Evolutionary conservation across 2,113 vertebrate genomes (phyloP), one percentile per base, ranked within the genome.

Genomic region (Prietella phreatophila): DNA sequence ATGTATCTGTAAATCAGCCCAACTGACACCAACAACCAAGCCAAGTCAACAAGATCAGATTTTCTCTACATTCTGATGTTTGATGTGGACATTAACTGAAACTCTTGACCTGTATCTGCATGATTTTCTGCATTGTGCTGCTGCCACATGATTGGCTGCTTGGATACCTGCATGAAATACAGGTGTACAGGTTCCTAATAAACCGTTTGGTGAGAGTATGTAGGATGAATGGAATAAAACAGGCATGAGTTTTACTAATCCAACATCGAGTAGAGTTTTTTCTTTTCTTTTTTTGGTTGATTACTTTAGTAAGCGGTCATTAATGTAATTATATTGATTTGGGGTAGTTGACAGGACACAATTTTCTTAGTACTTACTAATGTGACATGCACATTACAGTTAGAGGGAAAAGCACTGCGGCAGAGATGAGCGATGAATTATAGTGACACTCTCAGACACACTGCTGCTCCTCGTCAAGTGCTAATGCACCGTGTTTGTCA

Each of bases 391-490:
- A 22, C 19, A 22, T 25, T 4, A 22, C 71, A 22, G 33, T 25
- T 13, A 9, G 73, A 76, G 22, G 14, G 47, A 79, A 79, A 15
- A 79, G 27, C 14, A 8, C 5, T 53, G 47, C 5, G 11, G 27
- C 27, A 53, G 25, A 79, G 39, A 79, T 30, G 76, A 61, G 73
- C 58, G 11, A 39, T 13, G 73, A 47, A 42, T 42, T 42, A 36
- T 4, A 76, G 53, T 30, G 25, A 85, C 25, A 55, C 65, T 19
- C 76, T 80, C 2, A 22, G 42, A 89, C 86, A 89, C 78, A 87
- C 76, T 36, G 8, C 3, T 65, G 22, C 30, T 47, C 22, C 5
- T 78, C 50, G 39, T 75, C 22, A 39, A 42, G 19, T 10, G 19
- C 19, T 71, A 42, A 75, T 75, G 8, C 10, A 2, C 33, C 3